phyloP scores from a whole-genome alignment of 2,888 invertebrate genomes.

The Tuberolachnus salignus region DNA sequence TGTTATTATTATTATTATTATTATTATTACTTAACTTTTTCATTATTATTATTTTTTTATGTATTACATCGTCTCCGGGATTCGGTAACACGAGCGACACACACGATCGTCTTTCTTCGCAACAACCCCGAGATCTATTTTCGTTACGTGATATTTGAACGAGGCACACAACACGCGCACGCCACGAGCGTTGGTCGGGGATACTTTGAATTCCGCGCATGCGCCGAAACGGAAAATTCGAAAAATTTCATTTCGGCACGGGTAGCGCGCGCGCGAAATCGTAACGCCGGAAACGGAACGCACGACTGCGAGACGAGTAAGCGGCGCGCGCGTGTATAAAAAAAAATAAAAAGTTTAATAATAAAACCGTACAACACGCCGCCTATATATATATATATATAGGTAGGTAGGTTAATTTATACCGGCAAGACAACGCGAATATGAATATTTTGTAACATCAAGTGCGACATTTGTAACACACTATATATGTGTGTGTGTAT shows the following conservation, averaged over 20 bases:
- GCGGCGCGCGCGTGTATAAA: too few relatives aligned
- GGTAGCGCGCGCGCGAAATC: not conserved
- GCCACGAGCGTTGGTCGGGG: not conserved
- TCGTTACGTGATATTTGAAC: conserved; percentile 26
- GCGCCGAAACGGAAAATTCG: conserved; percentile 7
- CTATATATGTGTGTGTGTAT: too few relatives aligned
- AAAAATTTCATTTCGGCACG: conserved; percentile 13
- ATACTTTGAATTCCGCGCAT: conserved; percentile 6
- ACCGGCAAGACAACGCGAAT: conserved; percentile 19
- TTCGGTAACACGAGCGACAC: too few relatives aligned
- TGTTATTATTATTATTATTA: too few relatives aligned
- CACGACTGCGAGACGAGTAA: too few relatives aligned
- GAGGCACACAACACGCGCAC: not conserved
- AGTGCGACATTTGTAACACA: not conserved
- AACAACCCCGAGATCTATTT: not conserved
- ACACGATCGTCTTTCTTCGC: not conserved
- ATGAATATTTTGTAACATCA: conserved; percentile 18
- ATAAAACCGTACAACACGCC: too few relatives aligned
- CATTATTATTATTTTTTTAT: too few relatives aligned
- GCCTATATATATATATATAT: too few relatives aligned
- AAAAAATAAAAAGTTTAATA: too few relatives aligned
- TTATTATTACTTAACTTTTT: too few relatives aligned
- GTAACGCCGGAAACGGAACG: not conserved
- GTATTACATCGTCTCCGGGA: too few relatives aligned
- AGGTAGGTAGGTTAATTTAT: too few relatives aligned